Percentiles rank a stretch among this genome's conserved stretches.
Conservation (phyloP, 2,888 invertebrate genomes). For the Parnassius apollo region DNA sequence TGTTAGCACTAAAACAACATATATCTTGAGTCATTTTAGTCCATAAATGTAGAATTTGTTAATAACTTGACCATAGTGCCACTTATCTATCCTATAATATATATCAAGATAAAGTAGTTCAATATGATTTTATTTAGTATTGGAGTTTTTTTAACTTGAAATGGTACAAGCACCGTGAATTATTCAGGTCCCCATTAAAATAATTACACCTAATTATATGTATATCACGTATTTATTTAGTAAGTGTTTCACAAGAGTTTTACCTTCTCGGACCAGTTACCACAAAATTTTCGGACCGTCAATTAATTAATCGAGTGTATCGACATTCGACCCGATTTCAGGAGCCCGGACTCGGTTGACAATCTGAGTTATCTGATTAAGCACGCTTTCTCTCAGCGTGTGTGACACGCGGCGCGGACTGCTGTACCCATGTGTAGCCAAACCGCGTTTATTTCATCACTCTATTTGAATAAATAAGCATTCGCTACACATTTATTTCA, state of each 20-base stretch:
- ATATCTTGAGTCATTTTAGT: too few species aligned
- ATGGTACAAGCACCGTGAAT: background rate
- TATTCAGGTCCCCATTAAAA: constrained; percentile 3
- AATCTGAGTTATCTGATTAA: constrained; percentile 80
- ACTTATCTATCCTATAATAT: too few species aligned
- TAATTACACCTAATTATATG: constrained; percentile 14
- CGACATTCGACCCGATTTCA: constrained; percentile 81
- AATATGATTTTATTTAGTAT: constrained; percentile 2
- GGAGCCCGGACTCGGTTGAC: constrained; percentile 75
- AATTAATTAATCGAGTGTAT: constrained; percentile 80
- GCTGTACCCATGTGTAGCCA: constrained; percentile 47
- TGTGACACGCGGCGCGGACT: constrained; percentile 50
- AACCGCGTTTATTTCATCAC: constrained; percentile 73
- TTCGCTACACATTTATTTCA: constrained; percentile 62
- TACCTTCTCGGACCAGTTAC: constrained; percentile 68
- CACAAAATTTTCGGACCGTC: constrained; percentile 72
- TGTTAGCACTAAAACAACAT: too few species aligned
- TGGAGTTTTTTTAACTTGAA: background rate
- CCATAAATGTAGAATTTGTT: too few species aligned
- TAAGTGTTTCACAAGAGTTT: constrained; percentile 66
- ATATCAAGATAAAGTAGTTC: too few species aligned
- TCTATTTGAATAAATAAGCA: constrained; percentile 73
- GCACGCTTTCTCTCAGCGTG: constrained; percentile 76
- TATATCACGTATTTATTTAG: constrained; percentile 27
- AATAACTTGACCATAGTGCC: too few species aligned